phyloP scores from a whole-genome alignment of 2,113 vertebrate species.

The Dipodomys merriami region DNA sequence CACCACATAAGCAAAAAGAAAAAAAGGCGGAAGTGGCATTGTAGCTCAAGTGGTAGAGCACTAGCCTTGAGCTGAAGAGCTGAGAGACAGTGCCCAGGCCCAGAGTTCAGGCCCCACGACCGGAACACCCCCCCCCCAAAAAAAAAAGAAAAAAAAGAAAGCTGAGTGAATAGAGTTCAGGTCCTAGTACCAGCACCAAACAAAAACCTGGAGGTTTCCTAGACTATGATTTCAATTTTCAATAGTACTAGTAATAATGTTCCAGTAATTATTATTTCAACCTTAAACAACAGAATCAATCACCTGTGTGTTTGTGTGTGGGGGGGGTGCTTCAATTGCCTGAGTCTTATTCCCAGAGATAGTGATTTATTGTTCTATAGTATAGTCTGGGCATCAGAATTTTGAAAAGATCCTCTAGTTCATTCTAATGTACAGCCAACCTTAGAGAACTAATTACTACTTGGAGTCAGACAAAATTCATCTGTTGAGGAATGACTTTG shows the following conservation, averaged over 20 bases:
- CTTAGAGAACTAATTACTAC: slow-evolving; percentile 31
- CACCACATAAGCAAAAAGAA: no score
- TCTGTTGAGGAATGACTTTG: slow-evolving; percentile 25
- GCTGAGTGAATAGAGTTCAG: no score
- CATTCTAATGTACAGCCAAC: neutral
- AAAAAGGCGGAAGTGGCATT: no score
- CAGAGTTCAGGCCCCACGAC: no score
- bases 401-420: neutral
- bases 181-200: neutral
- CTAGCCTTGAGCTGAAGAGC: no score
- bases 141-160: no score
- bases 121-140: no score
- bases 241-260: slow-evolving; percentile 34
- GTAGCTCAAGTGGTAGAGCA: no score
- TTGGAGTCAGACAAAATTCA: slow-evolving; percentile 14
- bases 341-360: neutral
- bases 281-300: slow-evolving; percentile 17
- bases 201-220: slow-evolving; percentile 29
- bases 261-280: slow-evolving; percentile 36
- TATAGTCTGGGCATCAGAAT: neutral
- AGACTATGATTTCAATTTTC: slow-evolving; percentile 47
- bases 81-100: no score
- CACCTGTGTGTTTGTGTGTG: neutral
- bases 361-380: neutral
- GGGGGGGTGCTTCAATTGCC: neutral